Evolutionary conservation across 2,888 invertebrate genomes (phyloP).

Genomic region (Aelia acuminata): DNA sequence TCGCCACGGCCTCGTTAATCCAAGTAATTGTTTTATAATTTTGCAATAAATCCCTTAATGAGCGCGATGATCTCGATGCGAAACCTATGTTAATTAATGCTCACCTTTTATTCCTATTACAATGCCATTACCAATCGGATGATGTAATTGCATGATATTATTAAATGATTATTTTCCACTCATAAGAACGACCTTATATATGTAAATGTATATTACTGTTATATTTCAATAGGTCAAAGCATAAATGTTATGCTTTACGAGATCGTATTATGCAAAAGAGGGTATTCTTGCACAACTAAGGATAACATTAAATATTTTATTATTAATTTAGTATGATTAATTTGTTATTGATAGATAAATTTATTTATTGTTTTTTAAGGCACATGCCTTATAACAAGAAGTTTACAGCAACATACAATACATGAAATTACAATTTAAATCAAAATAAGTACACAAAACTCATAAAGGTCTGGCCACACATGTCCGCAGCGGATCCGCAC

Average conservation of each 20-base stretch:
- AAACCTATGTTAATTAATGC: neutral
- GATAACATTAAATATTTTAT: too few relatives aligned
- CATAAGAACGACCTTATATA: neutral
- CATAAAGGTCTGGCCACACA: too few relatives aligned
- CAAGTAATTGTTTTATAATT: slow-evolving; percentile 16
- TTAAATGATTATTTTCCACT: neutral
- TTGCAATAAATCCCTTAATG: neutral
- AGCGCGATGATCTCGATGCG: neutral
- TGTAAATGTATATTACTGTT: neutral
- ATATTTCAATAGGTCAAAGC: neutral
- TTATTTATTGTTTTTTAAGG: too few relatives aligned
- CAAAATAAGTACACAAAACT: too few relatives aligned
- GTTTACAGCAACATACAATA: too few relatives aligned
- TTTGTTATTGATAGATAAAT: too few relatives aligned
- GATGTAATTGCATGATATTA: neutral
- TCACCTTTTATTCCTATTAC: neutral
- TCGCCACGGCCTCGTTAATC: neutral
- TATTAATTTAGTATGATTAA: too few relatives aligned
- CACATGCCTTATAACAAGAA: too few relatives aligned
- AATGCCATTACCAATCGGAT: neutral
- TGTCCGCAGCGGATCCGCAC: too few relatives aligned
- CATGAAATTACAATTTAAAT: too few relatives aligned
- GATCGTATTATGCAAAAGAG: too few relatives aligned
- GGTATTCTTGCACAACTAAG: too few relatives aligned
- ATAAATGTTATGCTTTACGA: neutral